These are phyloP conservation scores for Misgurnus mizolepis DNA, from an alignment of 2,113 vertebrate genomes.

Conservation along the genomic window DNA sequence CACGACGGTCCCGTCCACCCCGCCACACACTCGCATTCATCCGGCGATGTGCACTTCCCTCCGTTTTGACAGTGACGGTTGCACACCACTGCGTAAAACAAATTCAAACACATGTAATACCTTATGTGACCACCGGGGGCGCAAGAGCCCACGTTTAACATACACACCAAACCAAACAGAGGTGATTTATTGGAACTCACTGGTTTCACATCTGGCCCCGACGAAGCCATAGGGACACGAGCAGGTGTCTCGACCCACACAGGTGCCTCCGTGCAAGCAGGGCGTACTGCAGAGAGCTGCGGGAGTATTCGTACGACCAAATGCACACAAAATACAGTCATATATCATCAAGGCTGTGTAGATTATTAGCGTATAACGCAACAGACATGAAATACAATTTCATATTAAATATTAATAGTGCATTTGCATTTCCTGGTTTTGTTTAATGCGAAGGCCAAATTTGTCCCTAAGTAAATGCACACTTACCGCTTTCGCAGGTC, in stretches of 20 bases:
- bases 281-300: constrained; percentile 70
- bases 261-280: constrained; percentile 72
- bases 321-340: constrained; percentile 24
- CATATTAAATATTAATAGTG: too few species aligned
- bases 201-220: constrained; percentile 72
- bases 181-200: constrained; percentile 62
- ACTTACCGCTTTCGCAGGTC: constrained; percentile 66
- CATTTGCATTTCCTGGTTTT: too few species aligned
- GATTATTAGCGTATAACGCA: not conserved
- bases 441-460: too few species aligned
- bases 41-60: constrained; percentile 74
- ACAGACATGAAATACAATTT: too few species aligned
- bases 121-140: not conserved
- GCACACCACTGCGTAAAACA: constrained; percentile 75
- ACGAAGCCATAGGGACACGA: constrained; percentile 77
- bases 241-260: constrained; percentile 71
- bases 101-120: constrained; percentile 5
- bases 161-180: not conserved
- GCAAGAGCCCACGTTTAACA: not conserved
- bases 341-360: not conserved
- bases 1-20: constrained; percentile 81
- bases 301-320: constrained; percentile 29
- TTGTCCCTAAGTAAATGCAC: too few species aligned
- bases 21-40: constrained; percentile 70
- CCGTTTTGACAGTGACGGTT: constrained; percentile 80